Base-by-base conservation (phyloP, 2,113 vertebrate genomes). In the Ariopsis seemanni region DNA sequence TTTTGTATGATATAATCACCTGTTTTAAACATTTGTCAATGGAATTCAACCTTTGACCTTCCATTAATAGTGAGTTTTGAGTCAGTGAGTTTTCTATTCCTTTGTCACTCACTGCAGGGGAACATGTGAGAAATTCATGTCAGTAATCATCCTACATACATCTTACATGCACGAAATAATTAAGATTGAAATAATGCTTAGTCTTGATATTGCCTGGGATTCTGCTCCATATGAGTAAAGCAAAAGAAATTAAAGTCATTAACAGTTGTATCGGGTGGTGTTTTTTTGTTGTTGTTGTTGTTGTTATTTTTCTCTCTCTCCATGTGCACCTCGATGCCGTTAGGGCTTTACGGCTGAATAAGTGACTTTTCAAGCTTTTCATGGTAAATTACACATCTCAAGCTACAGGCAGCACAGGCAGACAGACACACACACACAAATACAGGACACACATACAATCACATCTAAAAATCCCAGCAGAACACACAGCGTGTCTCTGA, bases 401-500 rank as follows among this genome's bases (percentile, higher is more conserved):
- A 69, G 67, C 27, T 71, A 12, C 15, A 82, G n/a, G 55, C 55
- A 17, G 30, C 30, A 42, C 58, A 63, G 15, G 25, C 27, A 48
- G 17, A 69, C 48, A 74, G 58, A 27, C 17, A 42, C 79, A 60
- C n/a, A 79, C 22, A 69, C 81, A 55, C 80, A 74, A 10, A 53
- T 27, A 83, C 9, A 74, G 18, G 57, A 27, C 9, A 78, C 77
- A 86, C 87, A 84, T 67, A 78, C 63, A 53, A 20, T 11, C 48
- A 77, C 83, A 53, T 86, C 75, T 71, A 50, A 78, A 10, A 78
- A 15, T 53, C 74, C 74, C 74, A 53, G 74, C 50, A 83, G 72
- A 90, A 74, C 86, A 86, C 60, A 50, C 85, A 71, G 27, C 22
- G 55, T 77, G 63, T 20, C 79, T 62, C 84, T 74, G 78, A 88